Conservation (phyloP, 2,888 invertebrate species). For the Catocala sponsa region DNA sequence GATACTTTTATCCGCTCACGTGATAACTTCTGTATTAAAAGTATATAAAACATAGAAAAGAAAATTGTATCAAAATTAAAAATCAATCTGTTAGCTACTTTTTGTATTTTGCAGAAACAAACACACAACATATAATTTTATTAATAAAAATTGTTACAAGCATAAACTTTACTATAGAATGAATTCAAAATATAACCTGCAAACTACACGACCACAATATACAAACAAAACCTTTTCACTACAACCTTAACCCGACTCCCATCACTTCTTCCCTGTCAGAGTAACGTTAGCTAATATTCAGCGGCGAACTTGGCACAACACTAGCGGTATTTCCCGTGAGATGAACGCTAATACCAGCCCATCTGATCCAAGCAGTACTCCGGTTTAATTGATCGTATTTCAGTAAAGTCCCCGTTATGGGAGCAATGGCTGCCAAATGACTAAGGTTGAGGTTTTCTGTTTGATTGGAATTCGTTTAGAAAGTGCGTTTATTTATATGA, state of each 20-base stretch:
- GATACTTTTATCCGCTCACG: too few species aligned
- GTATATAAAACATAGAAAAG: too few species aligned
- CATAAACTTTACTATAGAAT: too few species aligned
- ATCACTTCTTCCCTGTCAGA: constrained; percentile 15
- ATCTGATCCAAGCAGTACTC: constrained; percentile 42
- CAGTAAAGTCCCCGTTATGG: constrained; percentile 59
- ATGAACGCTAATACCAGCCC: constrained; percentile 20
- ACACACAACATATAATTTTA: too few species aligned
- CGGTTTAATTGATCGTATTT: constrained; percentile 69
- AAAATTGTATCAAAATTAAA: too few species aligned
- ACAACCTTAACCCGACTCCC: constrained; percentile 5
- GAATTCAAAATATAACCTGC: too few species aligned
- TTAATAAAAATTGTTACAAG: too few species aligned
- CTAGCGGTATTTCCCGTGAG: constrained; percentile 44
- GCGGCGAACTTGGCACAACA: constrained; percentile 29
- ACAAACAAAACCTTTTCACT: background rate
- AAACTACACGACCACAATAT: background rate
- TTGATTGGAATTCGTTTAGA: constrained; percentile 5
- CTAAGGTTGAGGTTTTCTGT: constrained; percentile 17
- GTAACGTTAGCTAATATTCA: constrained; percentile 24
- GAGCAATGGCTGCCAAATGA: constrained; percentile 4
- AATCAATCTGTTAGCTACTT: too few species aligned
- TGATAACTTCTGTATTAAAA: too few species aligned
- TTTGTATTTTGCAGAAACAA: too few species aligned
- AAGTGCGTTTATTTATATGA: background rate